Conservation (phyloP, 2,113 vertebrate genomes). For the Nibea coibor region DNA sequence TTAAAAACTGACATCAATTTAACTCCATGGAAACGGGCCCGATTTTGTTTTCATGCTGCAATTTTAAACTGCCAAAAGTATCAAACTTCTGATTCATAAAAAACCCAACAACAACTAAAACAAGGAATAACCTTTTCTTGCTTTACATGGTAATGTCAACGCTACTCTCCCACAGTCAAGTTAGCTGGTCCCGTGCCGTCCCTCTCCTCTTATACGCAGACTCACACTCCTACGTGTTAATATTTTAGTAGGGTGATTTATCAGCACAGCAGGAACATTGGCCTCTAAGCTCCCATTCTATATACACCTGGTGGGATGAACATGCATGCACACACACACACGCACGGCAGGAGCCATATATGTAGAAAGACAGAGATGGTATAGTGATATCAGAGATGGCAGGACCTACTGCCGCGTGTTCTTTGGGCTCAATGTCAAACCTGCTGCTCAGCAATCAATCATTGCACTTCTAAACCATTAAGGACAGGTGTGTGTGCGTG, state of each 20-base stretch:
- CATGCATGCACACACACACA: slow-evolving; percentile 33
- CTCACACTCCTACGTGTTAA: slow-evolving; percentile 67
- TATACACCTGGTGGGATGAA: slow-evolving; percentile 59
- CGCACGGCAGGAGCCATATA: slow-evolving; percentile 25
- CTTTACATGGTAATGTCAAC: slow-evolving; percentile 33
- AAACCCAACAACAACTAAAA: not conserved
- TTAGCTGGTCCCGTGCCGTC: slow-evolving; percentile 27
- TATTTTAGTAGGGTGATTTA: slow-evolving; percentile 79
- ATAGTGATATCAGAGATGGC: slow-evolving; percentile 61
- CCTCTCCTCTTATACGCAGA: slow-evolving; percentile 38
- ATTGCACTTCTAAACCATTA: slow-evolving; percentile 66
- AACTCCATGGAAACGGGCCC: not conserved
- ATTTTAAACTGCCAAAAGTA: not conserved
- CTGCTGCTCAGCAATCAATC: slow-evolving; percentile 79
- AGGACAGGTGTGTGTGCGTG: slow-evolving; percentile 56
- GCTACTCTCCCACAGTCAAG: slow-evolving; percentile 42
- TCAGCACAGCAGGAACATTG: slow-evolving; percentile 68
- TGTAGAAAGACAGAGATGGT: slow-evolving; percentile 54
- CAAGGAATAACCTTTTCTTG: not conserved
- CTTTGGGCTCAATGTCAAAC: slow-evolving; percentile 80
- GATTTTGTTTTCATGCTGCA: not conserved
- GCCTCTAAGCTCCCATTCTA: slow-evolving; percentile 68
- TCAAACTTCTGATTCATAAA: slow-evolving; percentile 20
- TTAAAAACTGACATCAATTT: not conserved
- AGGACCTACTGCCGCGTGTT: slow-evolving; percentile 70